These are phyloP conservation scores for Timema podura DNA, from an alignment of 2,888 invertebrate species.

Conservation along the genomic window DNA sequence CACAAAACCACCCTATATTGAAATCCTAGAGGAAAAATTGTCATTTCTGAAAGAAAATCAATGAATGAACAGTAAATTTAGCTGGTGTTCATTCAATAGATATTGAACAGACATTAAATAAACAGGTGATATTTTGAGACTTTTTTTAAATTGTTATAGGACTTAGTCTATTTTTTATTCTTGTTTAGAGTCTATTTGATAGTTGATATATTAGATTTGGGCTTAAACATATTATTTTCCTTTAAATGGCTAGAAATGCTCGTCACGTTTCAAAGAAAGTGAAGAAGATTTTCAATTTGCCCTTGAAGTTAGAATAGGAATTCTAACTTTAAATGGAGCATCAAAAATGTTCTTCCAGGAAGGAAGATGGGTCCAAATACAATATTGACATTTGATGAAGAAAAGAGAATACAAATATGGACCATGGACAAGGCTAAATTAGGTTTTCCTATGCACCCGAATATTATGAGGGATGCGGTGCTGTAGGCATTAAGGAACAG, in stretches of 20 bases:
- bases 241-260: too few relatives aligned
- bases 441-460: slow-evolving; percentile 12
- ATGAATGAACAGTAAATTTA: slow-evolving; percentile 2
- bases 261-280: slow-evolving; percentile 4
- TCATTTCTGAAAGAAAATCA: too few relatives aligned
- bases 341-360: too few relatives aligned
- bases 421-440: slow-evolving; percentile 7
- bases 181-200: not conserved
- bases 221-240: too few relatives aligned
- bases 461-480: slow-evolving; percentile 8
- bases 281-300: not conserved
- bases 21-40: too few relatives aligned
- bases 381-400: too few relatives aligned
- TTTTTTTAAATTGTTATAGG: not conserved
- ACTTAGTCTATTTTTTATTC: not conserved
- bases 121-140: not conserved
- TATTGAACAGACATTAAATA: not conserved
- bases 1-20: too few relatives aligned
- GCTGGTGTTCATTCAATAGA: slow-evolving; percentile 3
- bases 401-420: slow-evolving; percentile 3
- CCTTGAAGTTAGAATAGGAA: not conserved
- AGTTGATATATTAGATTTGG: not conserved
- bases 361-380: too few relatives aligned
- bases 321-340: not conserved
- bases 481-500: not conserved